phyloP scores from a whole-genome alignment of 1,140 invertebrate genomes.

The Drosophila paulistorum region DNA sequence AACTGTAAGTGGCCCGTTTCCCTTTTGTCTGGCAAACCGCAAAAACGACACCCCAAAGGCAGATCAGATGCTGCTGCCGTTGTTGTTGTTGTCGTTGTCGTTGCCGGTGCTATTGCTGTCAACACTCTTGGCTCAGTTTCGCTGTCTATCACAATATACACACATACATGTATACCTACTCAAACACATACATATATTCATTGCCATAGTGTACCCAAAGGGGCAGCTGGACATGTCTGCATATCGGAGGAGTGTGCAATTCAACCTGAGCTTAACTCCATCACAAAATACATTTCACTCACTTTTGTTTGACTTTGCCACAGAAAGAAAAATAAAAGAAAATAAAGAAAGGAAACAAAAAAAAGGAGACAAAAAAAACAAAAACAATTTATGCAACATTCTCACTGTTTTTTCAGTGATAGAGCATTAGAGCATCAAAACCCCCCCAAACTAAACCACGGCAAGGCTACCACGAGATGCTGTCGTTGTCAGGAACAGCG shows the following conservation, averaged over 20 bases:
- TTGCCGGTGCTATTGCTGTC: conserved; percentile 31
- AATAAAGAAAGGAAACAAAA: conserved; percentile 18
- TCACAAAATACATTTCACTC: conserved; percentile 58
- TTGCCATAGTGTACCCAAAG: conserved; percentile 39
- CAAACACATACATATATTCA: background rate
- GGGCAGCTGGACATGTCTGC: conserved; percentile 36
- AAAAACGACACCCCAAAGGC: conserved; percentile 48
- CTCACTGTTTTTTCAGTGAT: conserved; percentile 26
- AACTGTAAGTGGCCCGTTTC: conserved; percentile 2
- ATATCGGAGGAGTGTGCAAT: conserved; percentile 17
- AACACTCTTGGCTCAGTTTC: conserved; percentile 37
- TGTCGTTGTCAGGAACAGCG: conserved; percentile 24
- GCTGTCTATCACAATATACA: conserved; percentile 50
- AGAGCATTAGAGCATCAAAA: conserved; percentile 25
- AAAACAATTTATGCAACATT: conserved; percentile 76
- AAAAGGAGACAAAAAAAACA: conserved; percentile 22
- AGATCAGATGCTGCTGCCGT: conserved; percentile 25
- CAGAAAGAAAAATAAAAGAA: conserved; percentile 1
- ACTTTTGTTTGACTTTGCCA: conserved; percentile 48
- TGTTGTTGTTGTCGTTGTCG: conserved; percentile 14
- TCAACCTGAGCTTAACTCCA: conserved; percentile 38
- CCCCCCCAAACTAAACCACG: conserved; percentile 26
- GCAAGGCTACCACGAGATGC: conserved; percentile 11
- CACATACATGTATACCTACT: background rate
- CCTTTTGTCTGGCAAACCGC: conserved; percentile 18